Base-by-base conservation (phyloP, 2,797 vertebrate genomes). In the Pogonophryne albipinna region DNA sequence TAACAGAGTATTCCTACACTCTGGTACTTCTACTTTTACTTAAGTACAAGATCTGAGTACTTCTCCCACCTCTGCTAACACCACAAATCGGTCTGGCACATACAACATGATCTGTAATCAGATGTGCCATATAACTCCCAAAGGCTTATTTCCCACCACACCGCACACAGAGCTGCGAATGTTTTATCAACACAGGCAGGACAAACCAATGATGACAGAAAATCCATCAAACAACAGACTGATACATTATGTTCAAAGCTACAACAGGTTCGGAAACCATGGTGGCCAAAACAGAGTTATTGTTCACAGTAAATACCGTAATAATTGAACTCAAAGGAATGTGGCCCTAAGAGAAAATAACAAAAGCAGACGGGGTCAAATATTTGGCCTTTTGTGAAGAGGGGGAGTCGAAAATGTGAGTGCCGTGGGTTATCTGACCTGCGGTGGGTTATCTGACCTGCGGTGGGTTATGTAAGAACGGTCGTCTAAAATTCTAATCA, bases 361-460 rank as follows among this genome's bases (percentile, higher is more conserved):
- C 84, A 85, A 88, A 86, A 89, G 76, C 71, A 75, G 57, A 68
- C 6, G 4, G 17, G 86, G 74, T 85, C 60, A 93, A 88, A 89
- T 84, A 92, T 90, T 86, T 91, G 80, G 49, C 78, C 85, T 87
- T 85, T 85, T 84, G 77, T 74, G 27, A 72, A 70, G 56, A 71
- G 50, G 57, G 74, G 76, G 49, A 15, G 66, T 49, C 46, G 58
- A 66, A 38, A 79, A 44, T 83, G 69, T 44, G 58, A 74, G 60
- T 11, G 7, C 34, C 8, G 34, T 38, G 34, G 67, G 31, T 70
- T 71, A 83, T 80, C 27, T 42, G 51, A 50, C 56, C 60, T 64
- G 79, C 47, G 3, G 34, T 11, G 72, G 67, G 31, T 70, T 71
- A 83, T 80, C 27, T 42, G 51, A 50, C 56, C 60, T 64, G 79